A percentile compares a stretch with the other conserved stretches of the same genome.
Evolutionary conservation across 2,797 vertebrate species (phyloP).

Genomic region (Labroides dimidiatus): DNA sequence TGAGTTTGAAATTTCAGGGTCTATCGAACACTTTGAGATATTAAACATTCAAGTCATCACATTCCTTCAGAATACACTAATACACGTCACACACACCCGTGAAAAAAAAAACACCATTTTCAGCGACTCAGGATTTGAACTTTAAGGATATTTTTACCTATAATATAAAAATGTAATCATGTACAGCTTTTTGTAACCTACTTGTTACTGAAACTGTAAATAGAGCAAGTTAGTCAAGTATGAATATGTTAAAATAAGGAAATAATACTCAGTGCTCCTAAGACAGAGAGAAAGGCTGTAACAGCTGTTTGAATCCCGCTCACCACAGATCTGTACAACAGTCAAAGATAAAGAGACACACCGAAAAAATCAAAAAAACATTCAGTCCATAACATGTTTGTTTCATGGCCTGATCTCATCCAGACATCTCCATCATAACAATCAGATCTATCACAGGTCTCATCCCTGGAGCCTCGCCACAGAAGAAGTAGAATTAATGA

Average conservation of each 20-base stretch:
- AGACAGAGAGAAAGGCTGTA: background rate
- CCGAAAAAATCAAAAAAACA: constrained; percentile 38
- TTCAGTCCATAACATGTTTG: constrained; percentile 33
- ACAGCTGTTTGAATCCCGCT: constrained; percentile 12
- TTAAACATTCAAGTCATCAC: constrained; percentile 38
- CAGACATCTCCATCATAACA: constrained; percentile 16
- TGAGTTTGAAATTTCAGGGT: constrained; percentile 22
- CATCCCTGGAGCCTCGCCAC: constrained; percentile 25
- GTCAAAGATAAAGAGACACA: constrained; percentile 6
- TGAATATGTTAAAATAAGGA: constrained; percentile 3
- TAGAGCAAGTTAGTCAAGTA: constrained; percentile 28
- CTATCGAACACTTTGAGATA: constrained; percentile 16
- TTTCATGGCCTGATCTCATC: constrained; percentile 31
- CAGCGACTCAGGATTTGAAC: constrained; percentile 7
- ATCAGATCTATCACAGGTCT: constrained; percentile 29
- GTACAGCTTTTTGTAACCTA: background rate
- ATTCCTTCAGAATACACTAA: constrained; percentile 21
- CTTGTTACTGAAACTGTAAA: constrained; percentile 14
- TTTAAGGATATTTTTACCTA: no score
- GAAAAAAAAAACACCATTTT: constrained; percentile 3
- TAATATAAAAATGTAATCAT: background rate
- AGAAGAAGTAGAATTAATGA: constrained; percentile 43
- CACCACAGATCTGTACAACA: constrained; percentile 25
- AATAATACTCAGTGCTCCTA: background rate
- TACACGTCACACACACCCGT: constrained; percentile 12